Evolutionary conservation across 2,888 invertebrate genomes (phyloP).

Genomic region (Scaptomyza tumidula): DNA sequence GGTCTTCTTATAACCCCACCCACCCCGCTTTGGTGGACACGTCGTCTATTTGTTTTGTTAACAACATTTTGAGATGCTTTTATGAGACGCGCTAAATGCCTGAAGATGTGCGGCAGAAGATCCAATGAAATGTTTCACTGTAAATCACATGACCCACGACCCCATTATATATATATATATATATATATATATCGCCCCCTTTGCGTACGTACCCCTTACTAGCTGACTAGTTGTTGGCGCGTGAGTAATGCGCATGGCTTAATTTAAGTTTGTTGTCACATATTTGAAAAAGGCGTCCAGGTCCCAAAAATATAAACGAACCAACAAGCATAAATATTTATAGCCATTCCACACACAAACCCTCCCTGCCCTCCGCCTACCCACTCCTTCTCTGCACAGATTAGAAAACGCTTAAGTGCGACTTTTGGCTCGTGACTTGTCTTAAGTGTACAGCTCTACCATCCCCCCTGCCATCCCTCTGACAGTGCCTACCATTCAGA

Average conservation of each 20-base stretch:
- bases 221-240: conserved; percentile 47
- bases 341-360: conserved; percentile 54
- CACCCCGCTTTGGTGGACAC: conserved; percentile 5
- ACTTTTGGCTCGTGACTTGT: conserved; percentile 82
- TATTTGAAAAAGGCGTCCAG: conserved; percentile 54
- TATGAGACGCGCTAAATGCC: conserved; percentile 72
- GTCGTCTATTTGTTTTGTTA: conserved; percentile 72
- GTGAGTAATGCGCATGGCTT: conserved; percentile 74
- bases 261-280: conserved; percentile 77
- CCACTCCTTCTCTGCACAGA: conserved; percentile 33
- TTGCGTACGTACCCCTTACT: neutral
- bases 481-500: conserved; percentile 16
- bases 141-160: conserved; percentile 70
- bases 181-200: neutral
- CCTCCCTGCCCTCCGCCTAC: conserved; percentile 10
- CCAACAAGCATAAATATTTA: conserved; percentile 66
- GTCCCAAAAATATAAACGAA: conserved; percentile 30
- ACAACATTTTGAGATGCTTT: conserved; percentile 78
- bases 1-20: neutral
- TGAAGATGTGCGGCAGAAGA: conserved; percentile 34
- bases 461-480: neutral
- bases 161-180: neutral
- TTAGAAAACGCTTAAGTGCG: conserved; percentile 81
- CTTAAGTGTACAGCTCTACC: conserved; percentile 67
- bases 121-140: conserved; percentile 30